Conservation (phyloP, 2,797 vertebrate genomes). For the Rhabdophis nuchalis region DNA sequence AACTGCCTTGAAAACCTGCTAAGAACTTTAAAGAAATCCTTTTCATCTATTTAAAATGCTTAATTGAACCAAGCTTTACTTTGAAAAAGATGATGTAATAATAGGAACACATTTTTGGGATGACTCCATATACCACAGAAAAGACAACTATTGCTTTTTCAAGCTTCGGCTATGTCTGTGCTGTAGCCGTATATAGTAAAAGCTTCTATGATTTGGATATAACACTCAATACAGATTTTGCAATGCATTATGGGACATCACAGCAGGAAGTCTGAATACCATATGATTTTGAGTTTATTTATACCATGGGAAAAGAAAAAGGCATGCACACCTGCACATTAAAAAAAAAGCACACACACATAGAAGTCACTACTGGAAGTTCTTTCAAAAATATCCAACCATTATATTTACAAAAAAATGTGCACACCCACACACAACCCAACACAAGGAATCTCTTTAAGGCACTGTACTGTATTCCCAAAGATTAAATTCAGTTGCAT, state of each 20-base stretch:
- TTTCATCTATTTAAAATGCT: background rate
- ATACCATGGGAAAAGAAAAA: background rate
- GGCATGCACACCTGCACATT: background rate
- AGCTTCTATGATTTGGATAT: background rate
- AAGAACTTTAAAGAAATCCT: background rate
- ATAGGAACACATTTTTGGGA: background rate
- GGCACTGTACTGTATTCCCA: background rate
- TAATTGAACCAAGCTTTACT: background rate
- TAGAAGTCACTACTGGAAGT: background rate
- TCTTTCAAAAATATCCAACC: background rate
- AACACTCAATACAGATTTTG: background rate
- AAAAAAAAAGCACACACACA: background rate
- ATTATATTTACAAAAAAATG: background rate
- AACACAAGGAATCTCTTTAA: background rate
- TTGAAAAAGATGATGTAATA: background rate
- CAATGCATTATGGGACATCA: background rate
- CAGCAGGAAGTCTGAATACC: background rate
- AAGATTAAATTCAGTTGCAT: background rate
- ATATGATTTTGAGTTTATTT: background rate
- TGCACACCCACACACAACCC: background rate
- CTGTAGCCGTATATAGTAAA: background rate
- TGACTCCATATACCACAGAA: background rate
- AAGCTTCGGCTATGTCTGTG: background rate
- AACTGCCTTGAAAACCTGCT: background rate
- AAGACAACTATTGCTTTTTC: background rate